These are phyloP conservation scores for Synergus gifuensis DNA, from an alignment of 2,888 invertebrate species.

Conservation along the genomic window DNA sequence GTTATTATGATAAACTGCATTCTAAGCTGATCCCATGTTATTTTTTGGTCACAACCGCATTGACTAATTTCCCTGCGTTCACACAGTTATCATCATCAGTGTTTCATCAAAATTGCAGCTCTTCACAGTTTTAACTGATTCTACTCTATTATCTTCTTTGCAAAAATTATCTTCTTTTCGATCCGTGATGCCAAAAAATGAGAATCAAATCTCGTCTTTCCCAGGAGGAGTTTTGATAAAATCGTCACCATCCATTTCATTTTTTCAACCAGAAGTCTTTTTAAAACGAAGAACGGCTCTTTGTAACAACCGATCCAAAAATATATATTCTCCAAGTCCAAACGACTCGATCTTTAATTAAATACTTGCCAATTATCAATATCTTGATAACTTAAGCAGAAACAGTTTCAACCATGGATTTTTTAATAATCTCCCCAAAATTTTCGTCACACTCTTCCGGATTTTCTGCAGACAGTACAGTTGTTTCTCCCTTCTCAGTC, in stretches of 20 bases:
- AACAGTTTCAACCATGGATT: slow-evolving; percentile 94
- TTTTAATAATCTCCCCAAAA: slow-evolving; percentile 95
- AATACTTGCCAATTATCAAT: background rate
- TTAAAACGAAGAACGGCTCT: slow-evolving; percentile 7
- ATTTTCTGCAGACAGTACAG: slow-evolving; percentile 49
- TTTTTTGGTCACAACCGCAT: slow-evolving; percentile 75
- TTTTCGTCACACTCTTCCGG: slow-evolving; percentile 83
- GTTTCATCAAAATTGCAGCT: slow-evolving; percentile 15
- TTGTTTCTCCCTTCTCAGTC: slow-evolving; percentile 48
- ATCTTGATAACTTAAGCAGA: slow-evolving; percentile 81
- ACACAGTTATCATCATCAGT: background rate
- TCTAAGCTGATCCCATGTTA: slow-evolving; percentile 75
- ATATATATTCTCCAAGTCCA: slow-evolving; percentile 17
- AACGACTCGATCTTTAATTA: background rate
- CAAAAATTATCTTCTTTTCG: slow-evolving; percentile 25
- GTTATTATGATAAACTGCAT: slow-evolving; percentile 59
- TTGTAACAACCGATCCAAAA: slow-evolving; percentile 19
- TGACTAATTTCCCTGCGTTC: slow-evolving; percentile 51
- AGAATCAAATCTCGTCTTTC: slow-evolving; percentile 1
- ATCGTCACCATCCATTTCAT: background rate
- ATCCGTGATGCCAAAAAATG: background rate
- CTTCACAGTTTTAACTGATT: slow-evolving; percentile 11
- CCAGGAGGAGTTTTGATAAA: slow-evolving; percentile 23
- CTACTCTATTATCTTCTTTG: slow-evolving; percentile 4
- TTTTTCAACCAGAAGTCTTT: background rate